Base-by-base conservation (phyloP, 2,113 vertebrate genomes). In the Gnathonemus longibarbis region DNA sequence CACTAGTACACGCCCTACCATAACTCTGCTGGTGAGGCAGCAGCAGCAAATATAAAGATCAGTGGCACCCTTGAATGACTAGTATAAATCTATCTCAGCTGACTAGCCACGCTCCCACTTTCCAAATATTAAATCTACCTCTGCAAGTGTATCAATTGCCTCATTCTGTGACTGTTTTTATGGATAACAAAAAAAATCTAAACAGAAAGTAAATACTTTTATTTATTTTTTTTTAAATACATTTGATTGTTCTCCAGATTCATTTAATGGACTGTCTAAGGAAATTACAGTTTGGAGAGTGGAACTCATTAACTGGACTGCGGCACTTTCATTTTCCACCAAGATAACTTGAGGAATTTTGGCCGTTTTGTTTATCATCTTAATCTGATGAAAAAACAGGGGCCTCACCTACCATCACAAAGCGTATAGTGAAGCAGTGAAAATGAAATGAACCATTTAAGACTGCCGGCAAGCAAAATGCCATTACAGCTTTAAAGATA, bases 301-400 rank as follows among this genome's bases (percentile, higher is more conserved):
- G 83, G 87, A 84, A 84, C 74, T 90, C 77, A 31, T 74, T 89
- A 92, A 92, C 90, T 90, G 91, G 87, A 88, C 90, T 90, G 90
- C 86, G 39, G 91, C 91, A 91, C 90, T 90, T 91, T 87, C 39
- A 92, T 91, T 91, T 92, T 88, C 89, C 88, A 13, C 52, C 89
- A 90, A 66, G 84, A 53, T 50, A 86, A 48, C 90, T 90, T 84
- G 45, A 87, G 3, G 50, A 53, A 5, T 56, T 56, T 53, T 53
- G 2, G 74, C 77, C 45, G 21, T 21, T 50, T 39, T 62, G 84
- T 52, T 85, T 35, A 9, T 46, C n/a, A 48, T 84, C 62, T 80
- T 19, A 88, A 91, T 91, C 88, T 89, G 53, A 91, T 87, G 46
- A 88, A 89, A 66, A 35, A 88, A 58, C 62, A 91, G 88, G 45